Conservation (phyloP, 2,888 invertebrate genomes). For the Cabera pusaria region DNA sequence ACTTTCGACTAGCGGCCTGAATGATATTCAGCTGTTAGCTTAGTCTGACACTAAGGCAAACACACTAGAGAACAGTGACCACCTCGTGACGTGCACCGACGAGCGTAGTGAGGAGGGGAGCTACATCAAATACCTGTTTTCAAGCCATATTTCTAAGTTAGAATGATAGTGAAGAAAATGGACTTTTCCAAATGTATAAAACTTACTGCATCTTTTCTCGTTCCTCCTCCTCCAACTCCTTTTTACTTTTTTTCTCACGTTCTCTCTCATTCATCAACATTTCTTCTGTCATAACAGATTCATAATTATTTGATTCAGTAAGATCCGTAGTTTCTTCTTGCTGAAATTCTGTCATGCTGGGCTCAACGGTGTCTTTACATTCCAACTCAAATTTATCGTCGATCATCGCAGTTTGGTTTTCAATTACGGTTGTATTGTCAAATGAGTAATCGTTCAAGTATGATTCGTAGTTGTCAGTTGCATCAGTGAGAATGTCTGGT, state of each 20-base stretch:
- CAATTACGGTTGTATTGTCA: constrained; percentile 51
- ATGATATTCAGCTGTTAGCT: too few relatives aligned
- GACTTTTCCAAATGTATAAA: too few relatives aligned
- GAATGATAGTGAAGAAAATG: too few relatives aligned
- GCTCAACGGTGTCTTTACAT: constrained; percentile 44
- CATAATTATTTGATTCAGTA: constrained; percentile 40
- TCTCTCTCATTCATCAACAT: constrained; percentile 80
- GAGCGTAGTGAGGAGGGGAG: too few relatives aligned
- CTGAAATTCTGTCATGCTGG: constrained; percentile 58
- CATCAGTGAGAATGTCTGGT: constrained; percentile 55
- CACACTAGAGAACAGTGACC: too few relatives aligned
- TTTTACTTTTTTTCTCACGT: constrained; percentile 89
- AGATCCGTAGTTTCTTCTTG: constrained; percentile 51
- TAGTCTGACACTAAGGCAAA: too few relatives aligned
- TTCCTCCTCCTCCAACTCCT: constrained; percentile 96
- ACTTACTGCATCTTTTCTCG: constrained; percentile 97
- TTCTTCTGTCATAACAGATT: constrained; percentile 67
- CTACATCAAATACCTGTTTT: too few relatives aligned
- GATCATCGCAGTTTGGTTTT: constrained; percentile 40
- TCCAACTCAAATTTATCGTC: constrained; percentile 45
- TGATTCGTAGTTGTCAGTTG: constrained; percentile 63
- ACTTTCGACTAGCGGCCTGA: too few relatives aligned
- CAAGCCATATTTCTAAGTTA: too few relatives aligned
- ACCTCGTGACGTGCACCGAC: too few relatives aligned
- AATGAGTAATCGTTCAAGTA: constrained; percentile 70